Percentiles rank a stretch among this genome's conserved stretches.
These are phyloP conservation scores for Chloromyia formosa DNA, from an alignment of 2,888 invertebrate species.

Conservation along the genomic window DNA sequence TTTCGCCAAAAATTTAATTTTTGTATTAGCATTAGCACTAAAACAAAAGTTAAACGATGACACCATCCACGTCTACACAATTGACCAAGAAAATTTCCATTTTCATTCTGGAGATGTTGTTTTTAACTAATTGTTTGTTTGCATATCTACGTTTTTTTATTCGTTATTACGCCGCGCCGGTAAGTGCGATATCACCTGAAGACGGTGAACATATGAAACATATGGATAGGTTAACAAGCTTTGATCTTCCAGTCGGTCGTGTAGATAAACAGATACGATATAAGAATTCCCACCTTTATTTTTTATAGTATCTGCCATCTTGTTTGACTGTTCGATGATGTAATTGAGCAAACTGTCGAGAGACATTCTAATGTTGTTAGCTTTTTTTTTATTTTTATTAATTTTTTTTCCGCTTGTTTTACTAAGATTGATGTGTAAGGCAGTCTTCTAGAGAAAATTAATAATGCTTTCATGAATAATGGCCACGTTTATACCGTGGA, in stretches of 20 bases:
- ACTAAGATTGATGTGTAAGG: background rate
- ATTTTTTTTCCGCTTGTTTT: background rate
- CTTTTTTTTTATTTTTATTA: background rate
- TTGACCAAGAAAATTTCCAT: background rate
- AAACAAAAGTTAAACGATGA: background rate
- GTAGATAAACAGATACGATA: background rate
- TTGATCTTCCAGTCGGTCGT: background rate
- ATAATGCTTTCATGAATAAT: background rate
- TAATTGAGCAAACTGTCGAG: background rate
- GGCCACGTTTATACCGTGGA: too few relatives aligned
- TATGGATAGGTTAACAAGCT: background rate
- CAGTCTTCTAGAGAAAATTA: background rate
- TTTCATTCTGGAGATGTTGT: background rate
- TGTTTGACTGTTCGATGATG: conserved; percentile 8
- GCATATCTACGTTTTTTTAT: background rate
- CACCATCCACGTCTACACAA: background rate
- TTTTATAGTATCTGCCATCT: background rate
- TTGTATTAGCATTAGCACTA: too few relatives aligned
- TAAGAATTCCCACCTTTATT: background rate
- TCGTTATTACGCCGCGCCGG: background rate
- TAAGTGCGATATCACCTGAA: too few relatives aligned
- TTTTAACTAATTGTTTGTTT: too few relatives aligned
- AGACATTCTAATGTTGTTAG: background rate
- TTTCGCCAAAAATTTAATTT: background rate
- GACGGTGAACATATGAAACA: background rate